Evolutionary conservation across 2,797 vertebrate species (phyloP), one percentile per base, ranked within the genome.

Genomic region (Heterohyrax brucei): DNA sequence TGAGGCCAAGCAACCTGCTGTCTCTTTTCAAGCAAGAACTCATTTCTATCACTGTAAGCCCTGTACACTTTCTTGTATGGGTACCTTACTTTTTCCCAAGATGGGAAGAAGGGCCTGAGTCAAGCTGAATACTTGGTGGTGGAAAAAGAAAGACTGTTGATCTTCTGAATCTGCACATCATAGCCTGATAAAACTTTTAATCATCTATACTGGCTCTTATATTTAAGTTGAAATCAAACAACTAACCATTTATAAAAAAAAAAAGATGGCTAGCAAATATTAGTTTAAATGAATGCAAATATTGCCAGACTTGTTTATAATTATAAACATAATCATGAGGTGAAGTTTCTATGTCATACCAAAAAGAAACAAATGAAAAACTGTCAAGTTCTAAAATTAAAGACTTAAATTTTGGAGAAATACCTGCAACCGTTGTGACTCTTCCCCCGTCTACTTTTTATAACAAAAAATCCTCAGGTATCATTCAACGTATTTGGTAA

Each of bases 101-200:
- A 14, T 0, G 1, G 39, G 14, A 12, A 8, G 13, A n/a, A 22
- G 53, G 26, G 0, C 72, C 28, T 1, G 18, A 12, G 12, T 33
- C n/a, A 9, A 19, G 12, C 66, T 4, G 59, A 14, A 28, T 0
- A 0, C n/a, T 75, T 14, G 48, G 6, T 0, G 6, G 33, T 0
- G n/a, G 66, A 14, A 3, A n/a, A 33, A 28, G 62, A 5, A 10
- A 26, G 0, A 5, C 68, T 6, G 1, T 14, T 0, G 1, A 10
- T 30, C 0, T 1, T 2, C 5, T 1, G 10, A 61, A 68, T 33
- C 53, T 7, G 0, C 4, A 0, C 0, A 1, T 0, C 2, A 0
- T 1, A 0, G 2, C 56, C 19, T 16, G 84, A 39, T 18, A 13
- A 1, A 0, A 0, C 22, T 61, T 19, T 0, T 4, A 19, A 4